Base-by-base conservation (phyloP, 2,113 vertebrate genomes). In the Hymenochirus boettgeri region DNA sequence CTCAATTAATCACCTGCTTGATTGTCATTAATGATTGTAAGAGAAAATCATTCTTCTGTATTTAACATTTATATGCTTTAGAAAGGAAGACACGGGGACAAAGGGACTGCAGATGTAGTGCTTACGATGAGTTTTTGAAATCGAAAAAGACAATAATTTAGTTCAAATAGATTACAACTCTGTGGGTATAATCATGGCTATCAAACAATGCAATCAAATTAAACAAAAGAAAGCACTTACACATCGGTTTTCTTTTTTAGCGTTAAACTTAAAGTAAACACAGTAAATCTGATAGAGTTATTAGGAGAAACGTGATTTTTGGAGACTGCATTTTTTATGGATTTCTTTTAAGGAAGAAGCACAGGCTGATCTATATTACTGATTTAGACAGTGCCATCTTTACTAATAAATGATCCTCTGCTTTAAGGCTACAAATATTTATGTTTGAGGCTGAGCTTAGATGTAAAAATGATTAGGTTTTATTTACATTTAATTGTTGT, bases 21-120 rank as follows among this genome's bases (percentile, higher is more conserved):
- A 11, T 39, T 39, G 35, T 39, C 12, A 3, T 9, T 39, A 39
- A 11, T 39, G 35, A 39, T 13, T 39, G 7, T 3, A 39, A 12
- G 12, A 39, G 12, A 39, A 13, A 39, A 9, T 3, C 7, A 11
- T 7, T 6, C 35, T 9, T 39, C 12, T 39, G 10, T 31, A 31
- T 31, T 10, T 10, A 5, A 31, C 5, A 10, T 10, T 10, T 6
- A 10, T 31, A 31, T 31, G 29, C 10, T 5, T 10, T 6, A 31
- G 29, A 7, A 39, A 39, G 35, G 7, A 39, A 39, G 3, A 39
- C 7, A 24, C 18, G 45, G 56, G 42, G 35, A 58, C 57, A 58
- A 45, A 42, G 17, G 23, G 33, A 45, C 13, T 21, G n/a, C 35
- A 58, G 57, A 58, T 58, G 57, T 15, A 18, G 19, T 4, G 37